Percentiles rank a stretch among this genome's conserved stretches.
Evolutionary conservation across 1,140 invertebrate genomes (phyloP).

Genomic region (Holotrichia oblita): DNA sequence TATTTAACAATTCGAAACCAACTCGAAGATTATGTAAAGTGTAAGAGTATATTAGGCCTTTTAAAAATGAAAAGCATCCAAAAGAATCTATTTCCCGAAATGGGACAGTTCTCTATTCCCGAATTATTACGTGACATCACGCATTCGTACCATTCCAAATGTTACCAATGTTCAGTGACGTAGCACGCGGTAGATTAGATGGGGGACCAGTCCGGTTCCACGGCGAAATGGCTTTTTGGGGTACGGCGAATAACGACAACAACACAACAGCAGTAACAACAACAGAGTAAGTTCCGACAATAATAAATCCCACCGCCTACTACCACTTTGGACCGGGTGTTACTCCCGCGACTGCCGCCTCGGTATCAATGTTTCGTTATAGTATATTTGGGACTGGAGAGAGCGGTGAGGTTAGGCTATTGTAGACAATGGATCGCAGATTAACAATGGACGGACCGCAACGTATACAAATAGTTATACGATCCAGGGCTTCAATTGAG

Average conservation of each 20-base stretch:
- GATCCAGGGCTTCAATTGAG: background rate
- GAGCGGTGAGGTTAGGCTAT: constrained; percentile 4
- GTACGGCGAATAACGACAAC: background rate
- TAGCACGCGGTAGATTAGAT: too few relatives aligned
- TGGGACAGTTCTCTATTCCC: too few relatives aligned
- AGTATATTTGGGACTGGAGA: background rate
- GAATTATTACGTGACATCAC: too few relatives aligned
- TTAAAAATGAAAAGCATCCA: too few relatives aligned
- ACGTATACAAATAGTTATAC: background rate
- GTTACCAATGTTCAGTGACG: background rate
- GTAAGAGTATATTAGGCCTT: too few relatives aligned
- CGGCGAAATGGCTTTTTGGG: background rate
- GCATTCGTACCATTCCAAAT: too few relatives aligned
- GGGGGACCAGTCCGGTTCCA: background rate
- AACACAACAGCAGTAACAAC: too few relatives aligned
- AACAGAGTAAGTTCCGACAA: constrained; percentile 12
- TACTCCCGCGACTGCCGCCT: background rate
- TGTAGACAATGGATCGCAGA: constrained; percentile 11
- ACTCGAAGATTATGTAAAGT: too few relatives aligned
- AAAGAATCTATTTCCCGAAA: too few relatives aligned
- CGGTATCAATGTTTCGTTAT: background rate
- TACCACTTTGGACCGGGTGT: background rate
- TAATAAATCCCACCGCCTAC: background rate
- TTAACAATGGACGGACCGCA: background rate
- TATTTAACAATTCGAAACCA: too few relatives aligned